A percentile compares a stretch with the other conserved stretches of the same genome.
phyloP scores from a whole-genome alignment of 2,113 vertebrate genomes.

The Burhinus oedicnemus region DNA sequence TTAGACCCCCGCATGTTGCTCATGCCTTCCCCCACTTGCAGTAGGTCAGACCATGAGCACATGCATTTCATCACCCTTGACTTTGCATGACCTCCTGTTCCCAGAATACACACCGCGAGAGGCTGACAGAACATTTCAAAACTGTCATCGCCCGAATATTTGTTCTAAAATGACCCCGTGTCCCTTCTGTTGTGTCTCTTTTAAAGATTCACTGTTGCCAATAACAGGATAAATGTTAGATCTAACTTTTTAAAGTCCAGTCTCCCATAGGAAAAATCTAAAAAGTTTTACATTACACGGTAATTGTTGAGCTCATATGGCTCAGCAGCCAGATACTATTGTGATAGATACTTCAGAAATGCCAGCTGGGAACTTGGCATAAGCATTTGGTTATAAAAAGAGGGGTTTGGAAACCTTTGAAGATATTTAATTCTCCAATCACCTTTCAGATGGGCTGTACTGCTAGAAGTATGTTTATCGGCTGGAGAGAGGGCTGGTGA shows the following conservation, averaged over 20 bases:
- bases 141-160: not conserved
- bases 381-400: not conserved
- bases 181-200: slow-evolving; percentile 1
- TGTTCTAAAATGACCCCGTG: not conserved
- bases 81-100: not conserved
- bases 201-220: not conserved
- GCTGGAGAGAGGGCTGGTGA: not conserved
- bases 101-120: not conserved
- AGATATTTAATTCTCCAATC: slow-evolving; percentile 29
- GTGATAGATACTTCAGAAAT: slow-evolving; percentile 2
- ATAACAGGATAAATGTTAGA: slow-evolving; percentile 12
- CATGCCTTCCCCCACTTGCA: not conserved
- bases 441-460: slow-evolving; percentile 26
- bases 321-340: not conserved
- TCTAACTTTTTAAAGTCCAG: not conserved
- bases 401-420: not conserved
- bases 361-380: not conserved
- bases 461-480: slow-evolving; percentile 31
- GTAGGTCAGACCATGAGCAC: not conserved
- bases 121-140: slow-evolving; percentile 1
- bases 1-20: not conserved
- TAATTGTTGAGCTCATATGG: not conserved
- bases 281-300: not conserved
- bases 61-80: slow-evolving; percentile 2
- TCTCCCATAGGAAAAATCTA: not conserved